Conservation (phyloP, 1,140 invertebrate genomes). For the Oscheius sp. region DNA sequence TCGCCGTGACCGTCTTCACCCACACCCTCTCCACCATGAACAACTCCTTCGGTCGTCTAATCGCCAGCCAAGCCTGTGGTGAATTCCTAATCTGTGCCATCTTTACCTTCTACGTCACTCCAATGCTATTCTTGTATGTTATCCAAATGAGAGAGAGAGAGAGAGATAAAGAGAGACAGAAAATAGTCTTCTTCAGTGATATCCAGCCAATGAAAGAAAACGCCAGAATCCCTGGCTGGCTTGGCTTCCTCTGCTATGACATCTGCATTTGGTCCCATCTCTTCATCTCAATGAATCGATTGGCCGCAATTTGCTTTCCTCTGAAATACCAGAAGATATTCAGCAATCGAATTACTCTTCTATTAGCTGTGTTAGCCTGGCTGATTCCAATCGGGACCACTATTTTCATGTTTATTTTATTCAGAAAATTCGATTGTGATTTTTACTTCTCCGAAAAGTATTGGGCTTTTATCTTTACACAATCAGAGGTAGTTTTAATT, state of each 20-base stretch:
- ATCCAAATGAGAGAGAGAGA: no score
- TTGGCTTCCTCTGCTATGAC: slow-evolving; percentile 25
- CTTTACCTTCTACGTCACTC: slow-evolving; percentile 3
- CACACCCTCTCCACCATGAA: neutral
- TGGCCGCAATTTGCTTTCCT: slow-evolving; percentile 16
- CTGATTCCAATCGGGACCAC: slow-evolving; percentile 3
- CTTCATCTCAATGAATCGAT: slow-evolving; percentile 24
- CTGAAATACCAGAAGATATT: slow-evolving; percentile 15
- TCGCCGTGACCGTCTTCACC: neutral
- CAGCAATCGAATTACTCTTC: slow-evolving; percentile 4
- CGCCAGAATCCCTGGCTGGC: neutral
- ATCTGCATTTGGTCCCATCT: slow-evolving; percentile 30
- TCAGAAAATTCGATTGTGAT: slow-evolving; percentile 19
- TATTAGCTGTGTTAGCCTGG: slow-evolving; percentile 4
- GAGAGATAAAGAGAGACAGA: no score
- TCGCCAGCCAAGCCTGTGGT: slow-evolving; percentile 8
- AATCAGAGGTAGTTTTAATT: neutral
- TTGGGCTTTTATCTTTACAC: slow-evolving; percentile 21
- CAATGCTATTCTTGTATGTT: neutral
- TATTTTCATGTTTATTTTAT: slow-evolving; percentile 8
- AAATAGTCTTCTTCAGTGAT: no score
- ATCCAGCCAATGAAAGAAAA: neutral
- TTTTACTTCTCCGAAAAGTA: slow-evolving; percentile 4
- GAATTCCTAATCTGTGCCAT: neutral
- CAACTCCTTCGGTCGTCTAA: neutral